These are phyloP conservation scores for Allophyes oxyacanthae DNA, from an alignment of 2,888 invertebrate genomes.

Conservation along the genomic window DNA sequence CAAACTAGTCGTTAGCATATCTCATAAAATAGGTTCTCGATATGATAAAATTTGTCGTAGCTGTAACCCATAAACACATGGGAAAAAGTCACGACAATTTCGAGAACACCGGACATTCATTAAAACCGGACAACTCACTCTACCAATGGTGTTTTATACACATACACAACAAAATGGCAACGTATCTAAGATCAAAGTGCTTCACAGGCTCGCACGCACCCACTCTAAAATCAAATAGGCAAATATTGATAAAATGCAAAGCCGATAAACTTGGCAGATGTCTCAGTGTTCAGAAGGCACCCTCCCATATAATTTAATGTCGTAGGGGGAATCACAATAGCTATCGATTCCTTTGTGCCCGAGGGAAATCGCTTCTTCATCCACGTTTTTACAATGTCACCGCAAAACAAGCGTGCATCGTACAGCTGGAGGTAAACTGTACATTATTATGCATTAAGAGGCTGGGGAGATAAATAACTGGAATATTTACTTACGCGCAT, in stretches of 20 bases:
- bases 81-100: too few relatives aligned
- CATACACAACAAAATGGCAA: conserved; percentile 26
- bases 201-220: conserved; percentile 54
- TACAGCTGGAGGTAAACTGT: conserved; percentile 46
- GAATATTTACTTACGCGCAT: conserved; percentile 50
- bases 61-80: too few relatives aligned
- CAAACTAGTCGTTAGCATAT: too few relatives aligned
- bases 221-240: conserved; percentile 78
- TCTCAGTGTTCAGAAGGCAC: conserved; percentile 69
- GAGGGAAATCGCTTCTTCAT: conserved; percentile 74
- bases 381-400: conserved; percentile 71
- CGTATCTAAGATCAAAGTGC: conserved; percentile 34
- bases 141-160: not conserved
- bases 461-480: conserved; percentile 46
- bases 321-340: conserved; percentile 81
- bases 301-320: conserved; percentile 82
- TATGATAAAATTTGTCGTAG: too few relatives aligned
- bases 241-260: conserved; percentile 83
- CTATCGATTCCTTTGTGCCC: conserved; percentile 80
- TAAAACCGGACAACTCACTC: conserved; percentile 13
- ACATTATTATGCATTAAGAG: conserved; percentile 54
- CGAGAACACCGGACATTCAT: too few relatives aligned
- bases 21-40: too few relatives aligned
- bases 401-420: conserved; percentile 65
- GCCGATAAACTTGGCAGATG: conserved; percentile 81